These are phyloP conservation scores for Cettia cetti DNA, from an alignment of 2,113 vertebrate genomes.

Conservation along the genomic window DNA sequence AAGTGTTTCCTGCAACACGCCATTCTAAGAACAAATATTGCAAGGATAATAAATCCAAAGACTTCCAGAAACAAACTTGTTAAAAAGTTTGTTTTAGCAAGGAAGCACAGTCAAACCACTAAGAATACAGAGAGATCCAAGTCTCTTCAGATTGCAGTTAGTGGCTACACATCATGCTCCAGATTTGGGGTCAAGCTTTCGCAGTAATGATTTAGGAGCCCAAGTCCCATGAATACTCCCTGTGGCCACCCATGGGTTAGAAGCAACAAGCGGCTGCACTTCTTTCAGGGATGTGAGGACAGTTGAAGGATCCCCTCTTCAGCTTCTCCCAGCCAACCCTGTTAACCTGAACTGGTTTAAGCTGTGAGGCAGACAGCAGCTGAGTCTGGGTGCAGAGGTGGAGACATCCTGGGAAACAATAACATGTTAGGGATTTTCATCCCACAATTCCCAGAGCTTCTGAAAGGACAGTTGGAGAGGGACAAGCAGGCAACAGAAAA, in stretches of 20 bases:
- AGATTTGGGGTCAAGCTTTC: background rate
- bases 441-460: background rate
- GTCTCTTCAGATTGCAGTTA: background rate
- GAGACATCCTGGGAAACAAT: background rate
- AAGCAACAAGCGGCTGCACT: background rate
- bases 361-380: background rate
- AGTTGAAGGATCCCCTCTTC: background rate
- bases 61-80: background rate
- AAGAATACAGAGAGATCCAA: background rate
- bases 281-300: background rate
- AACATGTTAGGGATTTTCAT: background rate
- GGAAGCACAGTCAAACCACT: background rate
- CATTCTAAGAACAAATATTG: background rate
- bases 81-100: constrained; percentile 9
- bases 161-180: background rate
- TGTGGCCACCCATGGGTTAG: background rate
- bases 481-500: background rate
- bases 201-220: background rate
- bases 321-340: background rate
- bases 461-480: background rate
- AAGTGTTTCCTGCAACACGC: background rate
- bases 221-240: background rate
- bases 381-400: background rate
- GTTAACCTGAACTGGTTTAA: background rate
- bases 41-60: background rate